Percentiles rank a stretch among this genome's conserved stretches.
These are phyloP conservation scores for Acanthaster planci DNA, from an alignment of 35 echinoderm and acorn worm species.

Conservation along the genomic window DNA sequence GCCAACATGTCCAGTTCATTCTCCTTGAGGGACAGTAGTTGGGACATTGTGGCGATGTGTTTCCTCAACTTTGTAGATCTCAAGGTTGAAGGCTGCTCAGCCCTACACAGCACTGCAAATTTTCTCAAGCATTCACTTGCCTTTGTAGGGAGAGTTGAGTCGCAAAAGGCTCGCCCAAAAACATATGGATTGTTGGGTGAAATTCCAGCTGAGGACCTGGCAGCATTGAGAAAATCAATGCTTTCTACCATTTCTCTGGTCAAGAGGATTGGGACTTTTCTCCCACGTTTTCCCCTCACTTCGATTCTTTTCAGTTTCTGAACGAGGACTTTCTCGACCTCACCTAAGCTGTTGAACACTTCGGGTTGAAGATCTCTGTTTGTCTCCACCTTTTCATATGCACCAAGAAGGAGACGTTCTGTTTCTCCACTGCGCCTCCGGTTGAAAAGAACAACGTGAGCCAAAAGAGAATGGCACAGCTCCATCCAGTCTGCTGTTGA, in stretches of 20 bases:
- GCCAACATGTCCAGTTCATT: conserved; percentile 80
- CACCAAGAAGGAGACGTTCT: conserved; percentile 28
- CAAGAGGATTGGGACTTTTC: conserved; percentile 42
- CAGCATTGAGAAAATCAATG: conserved; percentile 33
- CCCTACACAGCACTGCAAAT: conserved; percentile 23
- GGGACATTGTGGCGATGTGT: conserved; percentile 68
- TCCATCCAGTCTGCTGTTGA: conserved; percentile 43
- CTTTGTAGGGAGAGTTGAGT: conserved; percentile 19
- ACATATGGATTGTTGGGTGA: conserved; percentile 35
- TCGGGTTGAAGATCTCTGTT: too few species aligned
- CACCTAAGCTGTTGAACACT: too few species aligned
- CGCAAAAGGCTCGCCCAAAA: conserved; percentile 36
- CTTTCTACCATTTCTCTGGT: conserved; percentile 48
- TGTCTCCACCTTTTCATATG: conserved; percentile 31
- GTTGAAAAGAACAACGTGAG: conserved; percentile 46
- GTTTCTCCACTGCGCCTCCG: conserved; percentile 53
- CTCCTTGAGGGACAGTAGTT: conserved; percentile 68
- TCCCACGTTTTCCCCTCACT: too few species aligned
- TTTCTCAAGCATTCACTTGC: conserved; percentile 46
- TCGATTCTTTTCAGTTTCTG: too few species aligned
- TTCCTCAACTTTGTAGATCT: conserved; percentile 65
- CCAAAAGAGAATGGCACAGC: conserved; percentile 43
- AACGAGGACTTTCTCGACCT: too few species aligned
- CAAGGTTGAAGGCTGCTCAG: conserved; percentile 46
- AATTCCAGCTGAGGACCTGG: conserved; percentile 44